Conservation (phyloP, 2,113 vertebrate genomes). For the Mormyrus iriodes region DNA sequence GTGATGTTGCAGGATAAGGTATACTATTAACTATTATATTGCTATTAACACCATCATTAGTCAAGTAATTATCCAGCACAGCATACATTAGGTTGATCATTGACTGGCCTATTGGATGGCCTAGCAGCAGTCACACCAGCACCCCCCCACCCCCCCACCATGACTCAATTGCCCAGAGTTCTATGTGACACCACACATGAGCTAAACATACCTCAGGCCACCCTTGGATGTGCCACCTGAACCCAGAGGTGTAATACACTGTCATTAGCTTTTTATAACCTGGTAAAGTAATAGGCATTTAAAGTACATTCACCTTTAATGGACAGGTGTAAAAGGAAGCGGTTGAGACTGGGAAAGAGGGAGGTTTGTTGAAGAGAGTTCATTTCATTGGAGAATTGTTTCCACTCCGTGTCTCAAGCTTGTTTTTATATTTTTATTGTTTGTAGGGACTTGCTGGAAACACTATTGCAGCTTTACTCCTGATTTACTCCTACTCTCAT, state of each 20-base stretch:
- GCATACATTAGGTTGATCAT: not conserved
- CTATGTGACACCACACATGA: not conserved
- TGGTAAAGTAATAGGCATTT: not conserved
- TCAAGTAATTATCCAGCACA: not conserved
- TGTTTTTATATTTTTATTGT: not conserved
- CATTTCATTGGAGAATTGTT: not conserved
- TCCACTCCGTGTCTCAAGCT: not conserved
- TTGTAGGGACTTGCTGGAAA: not conserved
- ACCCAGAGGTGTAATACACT: not conserved
- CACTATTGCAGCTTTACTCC: not conserved
- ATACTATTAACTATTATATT: not conserved
- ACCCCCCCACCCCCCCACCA: not conserved
- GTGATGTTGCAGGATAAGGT: not conserved
- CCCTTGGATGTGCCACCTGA: not conserved
- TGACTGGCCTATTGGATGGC: not conserved
- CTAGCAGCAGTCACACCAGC: not conserved
- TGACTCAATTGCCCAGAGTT: not conserved
- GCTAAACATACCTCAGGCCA: not conserved
- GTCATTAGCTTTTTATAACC: not conserved
- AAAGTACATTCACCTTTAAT: not conserved
- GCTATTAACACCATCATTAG: not conserved
- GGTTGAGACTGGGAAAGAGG: not conserved
- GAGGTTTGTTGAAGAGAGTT: not conserved
- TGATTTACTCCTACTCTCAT: not conserved
- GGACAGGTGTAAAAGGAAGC: not conserved